These are phyloP conservation scores for Dasyurus viverrinus DNA, from an alignment of 2,113 vertebrate species.

Conservation along the genomic window DNA sequence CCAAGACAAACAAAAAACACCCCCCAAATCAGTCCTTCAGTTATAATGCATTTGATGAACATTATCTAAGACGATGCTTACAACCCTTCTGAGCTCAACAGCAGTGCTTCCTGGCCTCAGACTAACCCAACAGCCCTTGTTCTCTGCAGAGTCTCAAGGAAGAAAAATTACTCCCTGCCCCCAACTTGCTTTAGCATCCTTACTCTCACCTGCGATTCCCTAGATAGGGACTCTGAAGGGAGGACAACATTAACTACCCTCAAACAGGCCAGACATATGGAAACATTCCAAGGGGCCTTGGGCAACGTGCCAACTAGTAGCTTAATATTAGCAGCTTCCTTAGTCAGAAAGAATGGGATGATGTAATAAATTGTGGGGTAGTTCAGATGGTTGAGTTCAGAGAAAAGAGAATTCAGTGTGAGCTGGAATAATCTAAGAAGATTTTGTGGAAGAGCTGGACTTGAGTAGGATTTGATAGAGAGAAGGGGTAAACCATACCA, in stretches of 20 bases:
- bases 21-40: neutral
- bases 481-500: neutral
- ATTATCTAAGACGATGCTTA: neutral
- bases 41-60: neutral
- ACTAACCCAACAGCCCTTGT: neutral
- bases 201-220: neutral
- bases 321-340: constrained; percentile 4
- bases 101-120: neutral
- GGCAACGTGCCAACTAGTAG: neutral
- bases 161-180: neutral
- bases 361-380: neutral
- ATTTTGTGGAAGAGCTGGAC: neutral
- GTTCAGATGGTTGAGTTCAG: neutral
- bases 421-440: neutral
- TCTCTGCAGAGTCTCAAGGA: neutral
- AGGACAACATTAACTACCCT: neutral
- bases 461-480: neutral
- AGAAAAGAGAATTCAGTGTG: constrained; percentile 1
- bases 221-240: neutral
- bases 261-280: neutral
- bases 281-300: constrained; percentile 3
- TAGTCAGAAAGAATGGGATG: neutral
- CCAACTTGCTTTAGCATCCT: neutral
- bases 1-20: too few relatives aligned
- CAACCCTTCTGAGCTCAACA: neutral